A percentile compares a stretch with the other conserved stretches of the same genome.
These are phyloP conservation scores for Pristionchus maxplancki DNA, from an alignment of 2,888 invertebrate genomes.

Conservation along the genomic window DNA sequence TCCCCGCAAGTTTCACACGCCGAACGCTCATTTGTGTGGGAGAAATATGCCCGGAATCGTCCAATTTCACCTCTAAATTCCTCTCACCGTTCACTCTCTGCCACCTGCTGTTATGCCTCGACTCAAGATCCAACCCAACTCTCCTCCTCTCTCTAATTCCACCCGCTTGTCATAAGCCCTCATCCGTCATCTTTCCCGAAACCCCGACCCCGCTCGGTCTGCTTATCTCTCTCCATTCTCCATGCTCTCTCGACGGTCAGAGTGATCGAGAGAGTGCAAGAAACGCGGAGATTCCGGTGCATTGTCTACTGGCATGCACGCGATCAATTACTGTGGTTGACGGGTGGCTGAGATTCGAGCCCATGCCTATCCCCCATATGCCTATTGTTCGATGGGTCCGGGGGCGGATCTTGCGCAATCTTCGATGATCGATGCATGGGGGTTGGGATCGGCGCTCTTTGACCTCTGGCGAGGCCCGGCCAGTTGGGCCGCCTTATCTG, in stretches of 20 bases:
- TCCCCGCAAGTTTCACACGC: not conserved
- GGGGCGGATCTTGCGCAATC: constrained; percentile 16
- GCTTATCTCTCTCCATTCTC: not conserved
- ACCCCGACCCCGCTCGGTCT: constrained; percentile 7
- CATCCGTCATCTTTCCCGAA: constrained; percentile 6
- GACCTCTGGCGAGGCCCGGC: not conserved
- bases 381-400: not conserved
- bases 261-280: not conserved
- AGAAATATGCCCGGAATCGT: not conserved
- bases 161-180: constrained; percentile 32
- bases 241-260: not conserved
- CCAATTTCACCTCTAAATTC: not conserved
- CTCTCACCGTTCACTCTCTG: not conserved
- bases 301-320: not conserved
- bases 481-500: not conserved
- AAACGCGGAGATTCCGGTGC: not conserved
- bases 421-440: not conserved
- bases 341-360: not conserved
- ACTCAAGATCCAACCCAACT: not conserved
- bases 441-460: not conserved
- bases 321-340: not conserved
- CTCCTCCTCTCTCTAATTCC: not conserved
- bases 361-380: not conserved
- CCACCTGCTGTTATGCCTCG: not conserved
- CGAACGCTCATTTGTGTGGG: not conserved